Evolutionary conservation across 2,113 vertebrate genomes (phyloP), one percentile per base, ranked within the genome.

Genomic region (Syngnathoides biaculeatus): DNA sequence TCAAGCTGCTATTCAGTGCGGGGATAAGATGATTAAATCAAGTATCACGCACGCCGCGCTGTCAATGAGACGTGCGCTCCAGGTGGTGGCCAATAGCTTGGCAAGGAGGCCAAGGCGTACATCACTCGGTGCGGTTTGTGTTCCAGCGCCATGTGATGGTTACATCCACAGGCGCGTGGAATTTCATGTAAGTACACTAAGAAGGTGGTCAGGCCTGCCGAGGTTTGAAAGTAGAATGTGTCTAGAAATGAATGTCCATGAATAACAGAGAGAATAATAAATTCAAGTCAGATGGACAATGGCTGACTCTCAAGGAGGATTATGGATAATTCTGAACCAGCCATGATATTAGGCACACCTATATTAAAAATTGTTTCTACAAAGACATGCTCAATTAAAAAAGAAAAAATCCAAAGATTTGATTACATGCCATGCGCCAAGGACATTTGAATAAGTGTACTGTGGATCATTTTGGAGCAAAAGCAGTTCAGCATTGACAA

Each of bases 21-120:
- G 38, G 65, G 50, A 75, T 74, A 72, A 78, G 61, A 79, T 83
- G 79, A 72, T 83, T 81, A 86, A 20, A 70, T 45, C 40, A 74
- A 69, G 35, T 63, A 55, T 39, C 14, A n/a, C 63, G 69, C 53
- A 22, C 40, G 35, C 12, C 45, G 19, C 57, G 2, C 64, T 42
- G 64, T 78, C 76, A 73, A 79, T 59, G 70, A 56, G 56, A 57
- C 26, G 26, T 30, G 24, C 40, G 13, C 38, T 45, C 12, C 19
- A 39, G 61, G 61, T 45, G 42, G 43, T 8, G n/a, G 62, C 62
- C 62, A 47, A 47, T 9, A 35, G 35, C 19, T n/a, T n/a, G n/a
- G 52, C 26, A 2, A 39, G 22, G 47, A 65, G 30, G 40, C 42
- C 17, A 30, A 24, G 17, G 24, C 43, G 19, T n/a, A n/a, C n/a